Conservation (phyloP, 2,797 vertebrate species). For the Sylvia borin region DNA sequence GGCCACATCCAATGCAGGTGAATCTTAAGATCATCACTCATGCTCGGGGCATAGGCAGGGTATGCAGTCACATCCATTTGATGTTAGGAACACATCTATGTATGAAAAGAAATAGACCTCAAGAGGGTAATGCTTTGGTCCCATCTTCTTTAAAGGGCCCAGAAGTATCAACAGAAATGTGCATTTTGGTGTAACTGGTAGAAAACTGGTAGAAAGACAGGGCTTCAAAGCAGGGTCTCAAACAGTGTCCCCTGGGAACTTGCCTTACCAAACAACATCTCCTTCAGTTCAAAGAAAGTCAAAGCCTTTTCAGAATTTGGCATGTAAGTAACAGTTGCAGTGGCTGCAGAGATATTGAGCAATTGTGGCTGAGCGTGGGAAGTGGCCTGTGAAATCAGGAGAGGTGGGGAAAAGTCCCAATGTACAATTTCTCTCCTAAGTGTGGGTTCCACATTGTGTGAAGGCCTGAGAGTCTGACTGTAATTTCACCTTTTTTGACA, state of each 20-base stretch:
- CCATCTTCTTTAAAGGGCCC: not conserved
- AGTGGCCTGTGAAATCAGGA: not conserved
- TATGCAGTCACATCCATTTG: not conserved
- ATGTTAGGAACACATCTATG: not conserved
- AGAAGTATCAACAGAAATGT: not conserved
- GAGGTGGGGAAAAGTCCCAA: not conserved
- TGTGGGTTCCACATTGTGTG: not conserved
- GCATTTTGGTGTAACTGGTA: not conserved
- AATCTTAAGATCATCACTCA: not conserved
- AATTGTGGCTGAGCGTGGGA: not conserved
- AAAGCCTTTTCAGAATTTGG: slow-evolving; percentile 2
- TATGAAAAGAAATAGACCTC: not conserved
- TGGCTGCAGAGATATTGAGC: not conserved
- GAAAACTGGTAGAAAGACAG: not conserved
- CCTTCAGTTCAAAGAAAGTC: not conserved
- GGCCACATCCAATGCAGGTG: not conserved
- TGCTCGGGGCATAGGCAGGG: not conserved
- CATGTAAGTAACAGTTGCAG: not conserved
- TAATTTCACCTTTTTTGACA: not conserved
- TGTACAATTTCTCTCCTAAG: not conserved
- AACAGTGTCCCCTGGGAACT: not conserved
- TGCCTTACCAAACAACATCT: not conserved
- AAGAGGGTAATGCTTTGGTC: not conserved
- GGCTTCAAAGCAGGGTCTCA: not conserved
- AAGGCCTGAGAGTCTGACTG: not conserved